These are phyloP conservation scores for Chrysina gloriosa DNA, from an alignment of 2,888 invertebrate genomes.

Conservation along the genomic window DNA sequence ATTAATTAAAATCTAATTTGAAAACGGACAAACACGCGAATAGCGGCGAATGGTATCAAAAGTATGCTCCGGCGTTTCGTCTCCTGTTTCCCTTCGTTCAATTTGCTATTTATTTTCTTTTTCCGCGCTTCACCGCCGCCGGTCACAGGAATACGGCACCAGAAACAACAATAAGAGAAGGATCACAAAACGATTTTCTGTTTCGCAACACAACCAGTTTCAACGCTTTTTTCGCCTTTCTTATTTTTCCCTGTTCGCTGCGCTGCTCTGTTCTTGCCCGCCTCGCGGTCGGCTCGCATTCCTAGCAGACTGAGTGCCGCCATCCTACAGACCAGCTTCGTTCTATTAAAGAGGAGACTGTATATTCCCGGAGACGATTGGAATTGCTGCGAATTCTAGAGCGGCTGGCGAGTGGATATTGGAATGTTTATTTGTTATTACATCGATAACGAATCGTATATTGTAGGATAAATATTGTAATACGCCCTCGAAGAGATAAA, in stretches of 20 bases:
- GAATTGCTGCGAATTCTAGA: not conserved
- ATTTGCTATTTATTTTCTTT: not conserved
- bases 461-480: not conserved
- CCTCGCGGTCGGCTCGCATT: conserved; percentile 3
- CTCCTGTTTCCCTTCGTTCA: not conserved
- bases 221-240: conserved; percentile 15
- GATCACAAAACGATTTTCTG: conserved; percentile 35
- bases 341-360: not conserved
- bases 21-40: not conserved
- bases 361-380: not conserved
- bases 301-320: conserved; percentile 20
- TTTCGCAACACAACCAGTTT: conserved; percentile 30
- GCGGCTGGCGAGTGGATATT: not conserved
- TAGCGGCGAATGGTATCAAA: not conserved
- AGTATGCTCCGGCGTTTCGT: not conserved
- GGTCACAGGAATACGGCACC: not conserved
- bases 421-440: not conserved
- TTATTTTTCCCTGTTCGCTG: not conserved
- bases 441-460: not conserved
- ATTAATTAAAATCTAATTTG: not conserved
- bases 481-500: not conserved
- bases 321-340: not conserved
- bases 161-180: conserved; percentile 25
- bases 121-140: not conserved
- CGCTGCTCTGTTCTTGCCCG: not conserved